A percentile compares a stretch with the other conserved stretches of the same genome.
These are phyloP conservation scores for Apogon hyalosoma DNA, from an alignment of 2,797 vertebrate species.

Conservation along the genomic window DNA sequence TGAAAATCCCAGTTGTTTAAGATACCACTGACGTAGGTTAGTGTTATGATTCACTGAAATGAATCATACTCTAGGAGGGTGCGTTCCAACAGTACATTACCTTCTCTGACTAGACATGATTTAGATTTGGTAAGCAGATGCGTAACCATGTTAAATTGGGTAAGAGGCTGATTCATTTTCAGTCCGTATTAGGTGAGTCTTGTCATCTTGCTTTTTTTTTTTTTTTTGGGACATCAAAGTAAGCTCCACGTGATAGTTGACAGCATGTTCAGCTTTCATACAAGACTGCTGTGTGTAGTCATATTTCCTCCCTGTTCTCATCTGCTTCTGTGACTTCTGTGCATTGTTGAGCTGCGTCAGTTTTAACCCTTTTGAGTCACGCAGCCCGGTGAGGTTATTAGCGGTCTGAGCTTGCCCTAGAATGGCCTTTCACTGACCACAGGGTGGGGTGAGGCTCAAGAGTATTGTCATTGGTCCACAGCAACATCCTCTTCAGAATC, in stretches of 20 bases:
- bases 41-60: constrained; percentile 38
- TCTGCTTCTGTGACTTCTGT: neutral
- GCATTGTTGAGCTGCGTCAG: neutral
- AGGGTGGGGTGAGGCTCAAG: constrained; percentile 78
- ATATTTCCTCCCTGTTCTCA: neutral
- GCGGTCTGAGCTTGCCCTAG: constrained; percentile 46
- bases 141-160: too few relatives aligned
- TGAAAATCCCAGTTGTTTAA: neutral
- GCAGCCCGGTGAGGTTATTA: constrained; percentile 1
- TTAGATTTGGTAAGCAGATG: neutral
- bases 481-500: constrained; percentile 49
- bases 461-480: constrained; percentile 73
- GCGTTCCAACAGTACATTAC: neutral
- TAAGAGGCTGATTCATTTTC: neutral
- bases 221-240: neutral
- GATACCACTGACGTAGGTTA: constrained; percentile 5
- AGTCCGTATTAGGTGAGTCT: neutral
- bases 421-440: constrained; percentile 61
- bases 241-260: neutral
- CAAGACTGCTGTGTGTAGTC: neutral
- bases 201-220: neutral
- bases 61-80: constrained; percentile 12
- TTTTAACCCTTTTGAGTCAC: neutral
- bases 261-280: neutral
- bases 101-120: neutral